A percentile compares a stretch with the other conserved stretches of the same genome.
Conservation (phyloP, 2,113 vertebrate genomes). For the Cervus canadensis region DNA sequence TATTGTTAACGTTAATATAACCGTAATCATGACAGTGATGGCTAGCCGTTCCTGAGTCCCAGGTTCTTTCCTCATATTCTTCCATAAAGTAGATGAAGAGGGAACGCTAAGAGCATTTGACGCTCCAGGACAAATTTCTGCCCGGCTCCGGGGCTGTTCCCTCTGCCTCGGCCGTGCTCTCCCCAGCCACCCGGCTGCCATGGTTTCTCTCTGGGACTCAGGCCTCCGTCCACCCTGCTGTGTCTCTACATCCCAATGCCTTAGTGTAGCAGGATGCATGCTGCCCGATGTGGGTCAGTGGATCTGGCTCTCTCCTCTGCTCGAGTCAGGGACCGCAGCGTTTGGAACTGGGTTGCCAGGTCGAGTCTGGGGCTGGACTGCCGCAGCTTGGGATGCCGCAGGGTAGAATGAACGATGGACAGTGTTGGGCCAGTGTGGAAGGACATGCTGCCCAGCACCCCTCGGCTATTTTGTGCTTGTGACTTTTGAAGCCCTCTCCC, state of each 20-base stretch:
- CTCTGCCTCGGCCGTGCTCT: accelerated
- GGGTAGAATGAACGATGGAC: neutral
- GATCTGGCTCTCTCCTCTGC: neutral
- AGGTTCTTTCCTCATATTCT: neutral
- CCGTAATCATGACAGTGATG: no score
- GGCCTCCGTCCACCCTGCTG: accelerated
- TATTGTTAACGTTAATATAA: neutral
- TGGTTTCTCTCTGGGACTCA: neutral
- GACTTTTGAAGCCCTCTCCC: neutral
- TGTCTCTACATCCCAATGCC: accelerated
- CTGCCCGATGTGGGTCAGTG: accelerated
- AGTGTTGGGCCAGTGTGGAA: neutral
- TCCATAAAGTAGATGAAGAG: neutral
- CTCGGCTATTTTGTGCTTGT: neutral
- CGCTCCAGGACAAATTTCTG: neutral
- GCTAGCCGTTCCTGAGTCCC: neutral
- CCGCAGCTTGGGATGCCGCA: neutral
- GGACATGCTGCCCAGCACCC: accelerated
- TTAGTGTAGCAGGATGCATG: neutral
- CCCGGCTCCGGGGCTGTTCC: neutral
- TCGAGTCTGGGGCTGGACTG: no score
- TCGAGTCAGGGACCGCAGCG: neutral
- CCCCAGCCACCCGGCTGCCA: neutral
- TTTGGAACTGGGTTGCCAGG: neutral
- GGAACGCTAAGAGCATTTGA: neutral